A percentile compares a stretch with the other conserved stretches of the same genome.
Evolutionary conservation across 2,797 vertebrate genomes (phyloP).

Genomic region (Semaprochilodus insignis): DNA sequence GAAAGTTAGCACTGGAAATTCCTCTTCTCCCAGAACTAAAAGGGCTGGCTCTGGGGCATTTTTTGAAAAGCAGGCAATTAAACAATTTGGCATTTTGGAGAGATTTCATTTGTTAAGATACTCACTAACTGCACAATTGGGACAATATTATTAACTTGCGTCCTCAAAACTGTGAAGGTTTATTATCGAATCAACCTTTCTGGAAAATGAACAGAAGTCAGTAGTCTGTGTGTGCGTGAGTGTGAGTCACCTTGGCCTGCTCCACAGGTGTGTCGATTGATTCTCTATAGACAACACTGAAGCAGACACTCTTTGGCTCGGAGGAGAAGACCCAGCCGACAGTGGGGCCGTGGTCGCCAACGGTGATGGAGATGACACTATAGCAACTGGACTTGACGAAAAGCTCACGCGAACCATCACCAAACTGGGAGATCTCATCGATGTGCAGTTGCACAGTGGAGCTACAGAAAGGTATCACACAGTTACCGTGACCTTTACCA

Average conservation of each 20-base stretch:
- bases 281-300: conserved; percentile 90
- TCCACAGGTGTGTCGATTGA: conserved; percentile 79
- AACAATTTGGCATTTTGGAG: too few species aligned
- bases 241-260: conserved; percentile 86
- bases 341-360: conserved; percentile 81
- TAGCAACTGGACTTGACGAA: conserved; percentile 93
- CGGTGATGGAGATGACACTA: conserved; percentile 84
- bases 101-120: too few species aligned
- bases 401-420: conserved; percentile 86
- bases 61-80: too few species aligned
- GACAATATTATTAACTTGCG: not conserved
- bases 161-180: not conserved
- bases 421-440: conserved; percentile 86
- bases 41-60: too few species aligned
- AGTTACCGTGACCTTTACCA: not conserved
- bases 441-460: conserved; percentile 82
- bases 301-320: conserved; percentile 93
- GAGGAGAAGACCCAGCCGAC: conserved; percentile 95
- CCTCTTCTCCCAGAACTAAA: too few species aligned
- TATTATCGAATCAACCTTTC: not conserved
- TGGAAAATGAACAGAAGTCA: not conserved
- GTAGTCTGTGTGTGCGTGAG: not conserved
- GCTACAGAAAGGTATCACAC: conserved; percentile 67
- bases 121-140: too few species aligned
- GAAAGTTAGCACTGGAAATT: too few species aligned